These are phyloP conservation scores for Drosophila atripex DNA, from an alignment of 2,888 invertebrate species.

Conservation along the genomic window DNA sequence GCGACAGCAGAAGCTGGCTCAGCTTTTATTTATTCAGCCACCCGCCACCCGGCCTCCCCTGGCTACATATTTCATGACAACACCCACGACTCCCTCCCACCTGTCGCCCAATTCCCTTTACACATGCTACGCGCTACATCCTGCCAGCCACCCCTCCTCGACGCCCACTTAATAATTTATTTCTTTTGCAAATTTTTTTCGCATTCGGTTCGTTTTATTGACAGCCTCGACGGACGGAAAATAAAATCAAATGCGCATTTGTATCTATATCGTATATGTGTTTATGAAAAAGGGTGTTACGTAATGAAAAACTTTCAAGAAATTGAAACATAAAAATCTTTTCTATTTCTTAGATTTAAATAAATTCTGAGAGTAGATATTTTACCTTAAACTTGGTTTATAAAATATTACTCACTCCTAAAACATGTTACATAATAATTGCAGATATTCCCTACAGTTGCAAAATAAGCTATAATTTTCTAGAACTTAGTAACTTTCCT, in stretches of 20 bases:
- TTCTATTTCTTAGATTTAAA: neutral
- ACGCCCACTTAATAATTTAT: slow-evolving; percentile 70
- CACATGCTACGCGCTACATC: neutral
- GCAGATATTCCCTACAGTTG: too few species aligned
- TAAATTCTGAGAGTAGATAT: neutral
- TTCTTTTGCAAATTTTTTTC: slow-evolving; percentile 60
- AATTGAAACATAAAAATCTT: neutral
- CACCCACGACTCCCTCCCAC: slow-evolving; percentile 26
- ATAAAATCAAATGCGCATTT: slow-evolving; percentile 69
- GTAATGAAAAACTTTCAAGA: neutral
- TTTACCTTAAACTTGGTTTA: too few species aligned
- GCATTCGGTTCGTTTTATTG: slow-evolving; percentile 54
- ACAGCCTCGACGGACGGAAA: slow-evolving; percentile 54
- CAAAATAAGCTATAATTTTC: neutral
- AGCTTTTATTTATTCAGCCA: slow-evolving; percentile 31
- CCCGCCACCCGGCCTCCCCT: slow-evolving; percentile 38
- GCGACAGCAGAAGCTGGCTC: slow-evolving; percentile 13
- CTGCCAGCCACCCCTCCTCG: neutral
- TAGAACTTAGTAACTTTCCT: neutral
- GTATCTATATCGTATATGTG: slow-evolving; percentile 23
- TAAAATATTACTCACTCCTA: neutral
- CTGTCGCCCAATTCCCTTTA: neutral
- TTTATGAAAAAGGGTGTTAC: slow-evolving; percentile 10
- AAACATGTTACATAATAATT: too few species aligned
- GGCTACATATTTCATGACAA: slow-evolving; percentile 71